These are phyloP conservation scores for Cyclophora albipunctata DNA, from an alignment of 2,888 invertebrate species.

Conservation along the genomic window DNA sequence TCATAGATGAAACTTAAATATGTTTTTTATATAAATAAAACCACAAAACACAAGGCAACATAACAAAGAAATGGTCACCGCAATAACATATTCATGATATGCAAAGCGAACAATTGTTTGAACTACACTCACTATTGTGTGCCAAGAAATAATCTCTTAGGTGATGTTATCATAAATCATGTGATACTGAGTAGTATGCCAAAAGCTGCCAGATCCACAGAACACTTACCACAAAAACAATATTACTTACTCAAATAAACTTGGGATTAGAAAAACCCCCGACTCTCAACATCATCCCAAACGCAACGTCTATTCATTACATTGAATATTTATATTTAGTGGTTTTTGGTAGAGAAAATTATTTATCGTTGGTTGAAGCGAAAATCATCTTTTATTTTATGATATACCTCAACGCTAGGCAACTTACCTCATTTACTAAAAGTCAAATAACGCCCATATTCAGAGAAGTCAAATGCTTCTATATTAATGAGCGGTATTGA, in stretches of 20 bases:
- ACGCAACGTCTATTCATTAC: not conserved
- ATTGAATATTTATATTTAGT: not conserved
- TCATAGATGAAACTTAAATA: no score
- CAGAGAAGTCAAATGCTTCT: no score
- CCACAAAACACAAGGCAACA: not conserved
- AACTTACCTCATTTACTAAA: no score
- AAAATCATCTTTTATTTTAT: not conserved
- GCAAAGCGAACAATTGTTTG: conserved; percentile 30
- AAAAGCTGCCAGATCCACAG: conserved; percentile 53
- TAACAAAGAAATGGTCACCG: not conserved
- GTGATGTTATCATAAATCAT: conserved; percentile 72
- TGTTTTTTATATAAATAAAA: no score
- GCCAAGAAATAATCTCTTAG: conserved; percentile 72
- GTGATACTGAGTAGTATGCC: conserved; percentile 53
- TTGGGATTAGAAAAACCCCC: conserved; percentile 5
- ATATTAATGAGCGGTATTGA: no score
- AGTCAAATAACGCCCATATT: no score
- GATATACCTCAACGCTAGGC: no score
- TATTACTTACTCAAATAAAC: conserved; percentile 56
- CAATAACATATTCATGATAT: conserved; percentile 4
- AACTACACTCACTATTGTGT: conserved; percentile 37
- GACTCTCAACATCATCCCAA: no score
- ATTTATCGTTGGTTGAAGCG: not conserved
- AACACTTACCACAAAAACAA: conserved; percentile 63
- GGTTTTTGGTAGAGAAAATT: not conserved